Conservation (phyloP, 2,797 vertebrate genomes). For the Sorex maritimensis region DNA sequence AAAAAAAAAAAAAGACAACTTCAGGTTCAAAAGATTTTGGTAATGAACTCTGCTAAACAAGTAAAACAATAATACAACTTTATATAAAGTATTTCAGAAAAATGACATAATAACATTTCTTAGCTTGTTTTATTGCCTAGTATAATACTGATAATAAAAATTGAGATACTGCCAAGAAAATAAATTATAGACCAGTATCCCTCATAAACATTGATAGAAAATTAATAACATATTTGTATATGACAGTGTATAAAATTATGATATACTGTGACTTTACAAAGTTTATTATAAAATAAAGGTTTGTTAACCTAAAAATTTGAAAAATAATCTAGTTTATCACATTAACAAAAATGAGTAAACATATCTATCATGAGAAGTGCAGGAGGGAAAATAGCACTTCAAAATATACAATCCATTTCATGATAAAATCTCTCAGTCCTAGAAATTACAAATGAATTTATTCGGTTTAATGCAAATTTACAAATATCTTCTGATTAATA, state of each 20-base stretch:
- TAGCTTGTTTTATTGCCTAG: not conserved
- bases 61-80: not conserved
- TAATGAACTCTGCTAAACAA: not conserved
- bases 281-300: not conserved
- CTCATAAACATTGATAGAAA: constrained; percentile 45
- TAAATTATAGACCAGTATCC: not conserved
- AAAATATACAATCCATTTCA: not conserved
- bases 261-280: not conserved
- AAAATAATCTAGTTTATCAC: not conserved
- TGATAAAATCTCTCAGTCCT: not conserved
- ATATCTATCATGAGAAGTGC: not conserved
- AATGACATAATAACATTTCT: not conserved
- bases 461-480: not conserved
- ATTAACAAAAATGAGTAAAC: constrained; percentile 6
- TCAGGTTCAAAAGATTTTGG: not conserved
- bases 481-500: not conserved
- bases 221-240: not conserved
- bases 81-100: constrained; percentile 7
- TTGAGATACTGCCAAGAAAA: not conserved
- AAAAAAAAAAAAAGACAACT: not conserved
- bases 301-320: not conserved
- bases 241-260: not conserved
- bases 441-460: constrained; percentile 5
- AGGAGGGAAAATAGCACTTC: not conserved
- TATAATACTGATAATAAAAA: constrained; percentile 1